These are phyloP conservation scores for Porites evermanni DNA, from an alignment of 92 coral and sea anemone genomes.

Conservation along the genomic window DNA sequence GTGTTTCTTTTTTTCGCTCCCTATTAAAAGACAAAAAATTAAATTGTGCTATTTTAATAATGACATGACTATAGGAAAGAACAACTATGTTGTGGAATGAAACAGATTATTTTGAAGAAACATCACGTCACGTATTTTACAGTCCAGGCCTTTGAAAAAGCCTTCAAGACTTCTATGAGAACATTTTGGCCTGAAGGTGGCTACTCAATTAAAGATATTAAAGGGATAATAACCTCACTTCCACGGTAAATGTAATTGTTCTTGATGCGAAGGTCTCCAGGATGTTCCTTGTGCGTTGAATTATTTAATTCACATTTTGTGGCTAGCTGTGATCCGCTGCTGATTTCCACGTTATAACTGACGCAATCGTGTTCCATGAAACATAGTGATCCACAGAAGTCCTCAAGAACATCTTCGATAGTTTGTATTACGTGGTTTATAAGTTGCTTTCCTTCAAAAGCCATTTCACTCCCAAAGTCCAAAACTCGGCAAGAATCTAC, in stretches of 20 bases:
- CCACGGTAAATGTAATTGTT: neutral
- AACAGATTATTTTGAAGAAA: too few species aligned
- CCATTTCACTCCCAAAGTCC: neutral
- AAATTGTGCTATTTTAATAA: too few species aligned
- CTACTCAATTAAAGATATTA: neutral
- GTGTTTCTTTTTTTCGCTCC: too few species aligned
- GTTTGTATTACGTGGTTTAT: constrained; percentile 3
- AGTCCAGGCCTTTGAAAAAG: too few species aligned
- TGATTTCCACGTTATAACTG: neutral
- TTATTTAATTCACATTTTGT: constrained; percentile 1
- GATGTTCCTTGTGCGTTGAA: neutral
- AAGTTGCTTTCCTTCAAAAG: neutral
- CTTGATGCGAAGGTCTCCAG: neutral
- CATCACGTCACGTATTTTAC: too few species aligned
- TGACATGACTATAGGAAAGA: too few species aligned
- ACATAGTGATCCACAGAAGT: constrained; percentile 1
- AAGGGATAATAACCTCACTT: neutral
- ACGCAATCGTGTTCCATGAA: constrained; percentile 9
- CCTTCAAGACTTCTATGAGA: neutral
- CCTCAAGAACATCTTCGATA: neutral
- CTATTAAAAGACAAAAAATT: too few species aligned
- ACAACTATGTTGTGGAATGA: too few species aligned
- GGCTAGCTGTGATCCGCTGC: neutral
- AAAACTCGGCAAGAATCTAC: neutral
- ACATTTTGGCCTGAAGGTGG: neutral